These are phyloP conservation scores for Scolopax mira DNA, from an alignment of 2,113 vertebrate species.

Conservation along the genomic window DNA sequence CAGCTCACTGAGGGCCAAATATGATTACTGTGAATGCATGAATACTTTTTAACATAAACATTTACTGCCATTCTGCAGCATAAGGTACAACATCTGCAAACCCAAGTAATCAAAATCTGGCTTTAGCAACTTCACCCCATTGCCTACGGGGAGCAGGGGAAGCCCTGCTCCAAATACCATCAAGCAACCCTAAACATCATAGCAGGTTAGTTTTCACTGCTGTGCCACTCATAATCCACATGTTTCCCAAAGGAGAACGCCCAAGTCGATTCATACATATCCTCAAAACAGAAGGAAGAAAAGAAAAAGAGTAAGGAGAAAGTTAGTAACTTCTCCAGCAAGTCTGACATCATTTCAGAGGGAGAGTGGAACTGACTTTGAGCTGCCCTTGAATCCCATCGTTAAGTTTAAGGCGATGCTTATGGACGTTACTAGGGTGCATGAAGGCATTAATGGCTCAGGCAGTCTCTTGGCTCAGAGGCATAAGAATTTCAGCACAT, in stretches of 20 bases:
- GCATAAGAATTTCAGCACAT: not conserved
- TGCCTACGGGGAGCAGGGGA: not conserved
- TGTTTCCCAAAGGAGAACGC: not conserved
- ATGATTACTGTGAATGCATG: not conserved
- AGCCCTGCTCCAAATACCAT: not conserved
- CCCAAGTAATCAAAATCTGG: not conserved
- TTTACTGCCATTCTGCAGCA: not conserved
- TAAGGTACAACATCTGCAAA: not conserved
- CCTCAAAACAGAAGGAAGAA: not conserved
- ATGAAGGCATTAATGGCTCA: not conserved
- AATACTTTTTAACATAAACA: not conserved
- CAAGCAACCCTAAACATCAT: not conserved
- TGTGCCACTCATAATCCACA: not conserved
- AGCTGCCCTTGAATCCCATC: not conserved
- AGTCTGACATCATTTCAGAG: not conserved
- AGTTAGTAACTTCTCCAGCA: not conserved
- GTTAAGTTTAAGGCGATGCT: not conserved
- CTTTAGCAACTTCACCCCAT: not conserved
- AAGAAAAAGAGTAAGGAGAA: not conserved
- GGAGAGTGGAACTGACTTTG: not conserved
- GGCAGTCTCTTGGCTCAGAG: not conserved
- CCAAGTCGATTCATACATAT: too few species aligned
- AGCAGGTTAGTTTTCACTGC: not conserved
- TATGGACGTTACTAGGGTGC: accelerated
- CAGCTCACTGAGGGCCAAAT: not conserved